Percentiles rank a stretch among this genome's conserved stretches.
These are phyloP conservation scores for Ginglymostoma cirratum DNA, from an alignment of 2,113 vertebrate genomes.

Conservation along the genomic window DNA sequence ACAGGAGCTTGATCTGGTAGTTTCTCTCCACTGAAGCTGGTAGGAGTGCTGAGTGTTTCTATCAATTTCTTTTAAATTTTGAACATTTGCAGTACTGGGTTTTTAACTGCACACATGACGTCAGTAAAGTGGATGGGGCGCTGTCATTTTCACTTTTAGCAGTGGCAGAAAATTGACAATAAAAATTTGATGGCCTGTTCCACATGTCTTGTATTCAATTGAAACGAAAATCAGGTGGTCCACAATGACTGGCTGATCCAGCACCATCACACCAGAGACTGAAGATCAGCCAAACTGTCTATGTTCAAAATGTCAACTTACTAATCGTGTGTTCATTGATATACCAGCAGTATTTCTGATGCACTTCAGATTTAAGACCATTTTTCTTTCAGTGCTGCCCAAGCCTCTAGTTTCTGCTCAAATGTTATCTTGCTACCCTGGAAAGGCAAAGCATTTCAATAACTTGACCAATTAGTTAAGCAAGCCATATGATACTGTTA, in stretches of 20 bases:
- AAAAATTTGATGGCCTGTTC: neutral
- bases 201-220: neutral
- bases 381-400: neutral
- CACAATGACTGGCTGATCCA: neutral
- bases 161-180: neutral
- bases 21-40: neutral
- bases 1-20: neutral
- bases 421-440: too few relatives aligned
- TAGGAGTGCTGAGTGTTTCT: neutral
- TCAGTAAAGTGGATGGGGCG: neutral
- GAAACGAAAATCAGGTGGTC: neutral
- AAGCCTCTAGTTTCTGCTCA: neutral
- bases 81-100: neutral
- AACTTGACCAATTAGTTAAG: too few relatives aligned
- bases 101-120: neutral
- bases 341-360: neutral
- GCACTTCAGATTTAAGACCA: neutral
- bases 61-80: neutral
- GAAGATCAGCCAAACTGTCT: neutral
- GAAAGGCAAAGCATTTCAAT: too few relatives aligned
- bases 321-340: neutral
- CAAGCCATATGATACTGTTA: too few relatives aligned
- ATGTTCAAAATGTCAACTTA: neutral
- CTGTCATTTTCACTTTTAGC: neutral
- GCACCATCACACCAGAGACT: neutral